Percentiles rank a stretch among this genome's conserved stretches.
These are phyloP conservation scores for Platysteira castanea DNA, from an alignment of 2,113 vertebrate species.

Conservation along the genomic window DNA sequence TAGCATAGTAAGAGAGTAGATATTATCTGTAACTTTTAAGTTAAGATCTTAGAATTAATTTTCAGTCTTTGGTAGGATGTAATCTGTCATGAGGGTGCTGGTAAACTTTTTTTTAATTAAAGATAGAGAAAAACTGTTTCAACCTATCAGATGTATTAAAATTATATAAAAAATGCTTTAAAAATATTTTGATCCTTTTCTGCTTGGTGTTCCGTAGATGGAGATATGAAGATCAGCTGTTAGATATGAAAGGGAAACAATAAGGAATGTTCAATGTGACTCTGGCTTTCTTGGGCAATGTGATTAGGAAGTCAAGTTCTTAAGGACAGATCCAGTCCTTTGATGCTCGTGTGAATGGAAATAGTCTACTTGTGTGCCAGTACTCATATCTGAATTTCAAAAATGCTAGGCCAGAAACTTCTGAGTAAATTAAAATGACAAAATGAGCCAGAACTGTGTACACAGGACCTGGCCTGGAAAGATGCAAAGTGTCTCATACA, in stretches of 20 bases:
- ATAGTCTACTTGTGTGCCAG: not conserved
- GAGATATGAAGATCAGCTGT: not conserved
- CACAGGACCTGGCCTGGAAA: not conserved
- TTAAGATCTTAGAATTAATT: slow-evolving; percentile 1
- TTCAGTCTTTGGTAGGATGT: not conserved
- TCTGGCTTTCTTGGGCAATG: slow-evolving; percentile 12
- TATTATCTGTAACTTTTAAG: slow-evolving; percentile 4
- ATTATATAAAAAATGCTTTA: not conserved
- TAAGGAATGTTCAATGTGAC: not conserved
- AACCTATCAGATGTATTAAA: not conserved
- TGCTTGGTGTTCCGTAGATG: not conserved
- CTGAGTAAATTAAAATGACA: not conserved
- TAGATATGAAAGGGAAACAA: not conserved
- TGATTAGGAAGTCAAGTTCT: slow-evolving; percentile 52
- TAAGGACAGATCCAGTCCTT: not conserved
- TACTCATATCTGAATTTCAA: not conserved
- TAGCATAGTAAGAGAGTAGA: not conserved
- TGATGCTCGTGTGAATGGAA: slow-evolving; percentile 37
- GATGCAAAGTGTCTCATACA: not conserved
- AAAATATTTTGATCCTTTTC: not conserved
- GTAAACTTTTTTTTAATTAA: not conserved
- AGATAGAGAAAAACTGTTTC: not conserved
- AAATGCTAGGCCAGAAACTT: not conserved
- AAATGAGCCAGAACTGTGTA: not conserved
- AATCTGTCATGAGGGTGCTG: not conserved